Percentiles rank a stretch among this genome's conserved stretches.
phyloP scores from a whole-genome alignment of 2,888 invertebrate species.

The Ctenicera cuprea region DNA sequence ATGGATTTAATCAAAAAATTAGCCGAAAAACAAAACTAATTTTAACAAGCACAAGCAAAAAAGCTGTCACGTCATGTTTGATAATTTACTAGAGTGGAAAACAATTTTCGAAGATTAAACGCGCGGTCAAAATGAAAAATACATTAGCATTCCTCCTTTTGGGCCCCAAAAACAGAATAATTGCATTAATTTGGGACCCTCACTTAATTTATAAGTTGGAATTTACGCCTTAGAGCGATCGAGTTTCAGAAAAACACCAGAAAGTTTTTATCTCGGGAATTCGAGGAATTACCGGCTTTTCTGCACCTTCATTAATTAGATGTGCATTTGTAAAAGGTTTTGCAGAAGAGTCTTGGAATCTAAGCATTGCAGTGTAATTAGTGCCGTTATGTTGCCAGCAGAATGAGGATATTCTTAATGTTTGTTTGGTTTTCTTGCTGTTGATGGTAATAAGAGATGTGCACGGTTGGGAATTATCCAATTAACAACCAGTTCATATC shows the following conservation, averaged over 20 bases:
- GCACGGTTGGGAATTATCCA: too few relatives aligned
- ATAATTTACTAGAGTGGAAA: conserved; percentile 9
- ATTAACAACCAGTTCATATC: too few relatives aligned
- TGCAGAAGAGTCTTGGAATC: not conserved
- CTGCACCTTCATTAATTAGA: not conserved
- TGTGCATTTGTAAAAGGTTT: conserved; percentile 3
- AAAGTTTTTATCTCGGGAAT: not conserved
- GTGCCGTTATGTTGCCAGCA: not conserved
- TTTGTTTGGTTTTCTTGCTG: too few relatives aligned
- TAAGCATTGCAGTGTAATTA: conserved; percentile 10
- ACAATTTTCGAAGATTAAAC: not conserved
- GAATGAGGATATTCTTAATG: too few relatives aligned
- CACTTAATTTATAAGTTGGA: not conserved
- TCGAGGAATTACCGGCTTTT: conserved; percentile 5
- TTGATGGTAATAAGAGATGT: too few relatives aligned
- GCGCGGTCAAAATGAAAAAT: not conserved
- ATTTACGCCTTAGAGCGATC: not conserved
- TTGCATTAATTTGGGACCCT: not conserved
- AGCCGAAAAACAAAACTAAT: too few relatives aligned
- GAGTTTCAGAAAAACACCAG: not conserved
- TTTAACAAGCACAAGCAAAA: not conserved
- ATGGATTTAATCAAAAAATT: too few relatives aligned
- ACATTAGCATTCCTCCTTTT: conserved; percentile 7
- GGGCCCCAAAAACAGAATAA: conserved; percentile 6
- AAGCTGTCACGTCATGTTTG: conserved; percentile 16